phyloP scores from a whole-genome alignment of 2,113 vertebrate genomes.

The Pandion haliaetus region DNA sequence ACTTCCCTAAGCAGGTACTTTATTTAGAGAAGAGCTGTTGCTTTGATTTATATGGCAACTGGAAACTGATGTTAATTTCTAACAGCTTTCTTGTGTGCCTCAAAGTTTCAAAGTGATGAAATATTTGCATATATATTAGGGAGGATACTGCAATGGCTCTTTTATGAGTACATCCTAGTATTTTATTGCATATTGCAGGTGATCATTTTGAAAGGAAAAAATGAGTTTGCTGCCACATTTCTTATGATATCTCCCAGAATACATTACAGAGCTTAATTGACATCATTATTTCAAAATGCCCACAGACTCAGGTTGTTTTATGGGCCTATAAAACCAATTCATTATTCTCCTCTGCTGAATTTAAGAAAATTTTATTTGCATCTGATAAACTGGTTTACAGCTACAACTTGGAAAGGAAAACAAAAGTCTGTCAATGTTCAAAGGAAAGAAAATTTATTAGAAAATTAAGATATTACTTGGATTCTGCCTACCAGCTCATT shows the following conservation, averaged over 20 bases:
- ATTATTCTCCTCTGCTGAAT: conserved; percentile 9
- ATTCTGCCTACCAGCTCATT: background rate
- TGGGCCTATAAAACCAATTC: conserved; percentile 39
- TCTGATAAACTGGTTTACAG: background rate
- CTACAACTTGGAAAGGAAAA: background rate
- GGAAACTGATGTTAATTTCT: conserved; percentile 42
- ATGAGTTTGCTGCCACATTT: background rate
- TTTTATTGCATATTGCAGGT: conserved; percentile 55
- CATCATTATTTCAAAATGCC: conserved; percentile 39
- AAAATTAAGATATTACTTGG: background rate
- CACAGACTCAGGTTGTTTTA: conserved; percentile 31
- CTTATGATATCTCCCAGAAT: background rate
- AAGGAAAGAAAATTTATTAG: background rate
- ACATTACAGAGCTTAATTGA: conserved; percentile 39
- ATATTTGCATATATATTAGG: conserved; percentile 66
- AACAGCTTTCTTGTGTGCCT: background rate
- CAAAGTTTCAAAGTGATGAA: conserved; percentile 41
- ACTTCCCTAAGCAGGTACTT: conserved; percentile 6
- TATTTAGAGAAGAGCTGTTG: conserved; percentile 3
- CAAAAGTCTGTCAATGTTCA: background rate
- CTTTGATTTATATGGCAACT: conserved; percentile 46
- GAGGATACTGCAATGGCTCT: conserved; percentile 14
- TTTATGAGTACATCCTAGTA: conserved; percentile 20
- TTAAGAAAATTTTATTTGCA: conserved; percentile 18
- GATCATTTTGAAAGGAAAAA: conserved; percentile 35